A percentile compares a stretch with the other conserved stretches of the same genome.
These are phyloP conservation scores for Coronaproctus castanopsis DNA, from an alignment of 2,888 invertebrate species.

Conservation along the genomic window DNA sequence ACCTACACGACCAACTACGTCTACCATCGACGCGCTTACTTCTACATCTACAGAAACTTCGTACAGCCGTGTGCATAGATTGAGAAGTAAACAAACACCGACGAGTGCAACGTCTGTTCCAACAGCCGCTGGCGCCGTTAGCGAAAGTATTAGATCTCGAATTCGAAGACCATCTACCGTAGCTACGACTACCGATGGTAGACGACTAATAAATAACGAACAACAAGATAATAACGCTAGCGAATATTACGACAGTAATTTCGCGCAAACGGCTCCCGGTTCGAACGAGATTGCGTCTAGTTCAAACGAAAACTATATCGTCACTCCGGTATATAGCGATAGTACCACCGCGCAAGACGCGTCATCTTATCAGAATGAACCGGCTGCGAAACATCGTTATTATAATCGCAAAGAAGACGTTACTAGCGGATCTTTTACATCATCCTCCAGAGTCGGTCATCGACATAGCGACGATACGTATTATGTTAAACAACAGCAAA, in stretches of 20 bases:
- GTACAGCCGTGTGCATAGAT: neutral
- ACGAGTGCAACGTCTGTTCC: conserved; percentile 7
- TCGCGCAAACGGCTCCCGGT: conserved; percentile 17
- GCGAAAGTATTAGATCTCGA: conserved; percentile 14
- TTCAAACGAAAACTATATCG: conserved; percentile 11
- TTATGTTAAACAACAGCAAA: neutral
- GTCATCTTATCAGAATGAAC: conserved; percentile 3
- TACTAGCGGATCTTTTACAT: conserved; percentile 14
- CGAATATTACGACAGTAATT: conserved; percentile 12
- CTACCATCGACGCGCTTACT: too few relatives aligned
- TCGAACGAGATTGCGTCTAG: conserved; percentile 17
- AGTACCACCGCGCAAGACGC: conserved; percentile 3
- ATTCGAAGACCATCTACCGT: conserved; percentile 21
- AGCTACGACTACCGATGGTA: conserved; percentile 21
- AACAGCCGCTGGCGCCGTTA: conserved; percentile 8
- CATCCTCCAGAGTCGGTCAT: conserved; percentile 19
- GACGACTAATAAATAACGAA: conserved; percentile 5
- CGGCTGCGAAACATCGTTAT: neutral
- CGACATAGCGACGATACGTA: neutral
- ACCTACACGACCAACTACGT: neutral
- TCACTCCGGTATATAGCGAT: neutral
- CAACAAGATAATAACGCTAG: neutral
- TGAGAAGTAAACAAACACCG: neutral
- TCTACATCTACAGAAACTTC: conserved; percentile 3
- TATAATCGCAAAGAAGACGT: conserved; percentile 5